These are phyloP conservation scores for Oeneis ivallda DNA, from an alignment of 2,888 invertebrate genomes.

Conservation along the genomic window DNA sequence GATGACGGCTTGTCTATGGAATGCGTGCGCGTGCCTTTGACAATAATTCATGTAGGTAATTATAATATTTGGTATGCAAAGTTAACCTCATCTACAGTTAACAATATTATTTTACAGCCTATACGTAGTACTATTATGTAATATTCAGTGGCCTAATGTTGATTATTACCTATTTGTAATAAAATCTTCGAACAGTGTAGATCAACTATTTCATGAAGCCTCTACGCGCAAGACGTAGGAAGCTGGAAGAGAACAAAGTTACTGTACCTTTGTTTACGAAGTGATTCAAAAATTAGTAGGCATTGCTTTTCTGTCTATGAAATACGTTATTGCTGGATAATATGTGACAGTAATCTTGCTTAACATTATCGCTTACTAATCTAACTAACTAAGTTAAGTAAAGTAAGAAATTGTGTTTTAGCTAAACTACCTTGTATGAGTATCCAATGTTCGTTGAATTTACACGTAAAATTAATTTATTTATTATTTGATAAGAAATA, in stretches of 20 bases:
- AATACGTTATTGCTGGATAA: not conserved
- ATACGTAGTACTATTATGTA: no score
- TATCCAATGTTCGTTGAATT: not conserved
- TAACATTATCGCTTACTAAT: not conserved
- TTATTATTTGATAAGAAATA: no score
- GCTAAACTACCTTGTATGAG: not conserved
- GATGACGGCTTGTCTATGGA: constrained; percentile 33
- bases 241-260: no score
- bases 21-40: constrained; percentile 32
- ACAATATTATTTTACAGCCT: not conserved
- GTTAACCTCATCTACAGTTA: constrained; percentile 9
- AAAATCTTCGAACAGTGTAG: no score
- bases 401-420: not conserved
- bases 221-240: no score
- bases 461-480: no score
- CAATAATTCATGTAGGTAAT: constrained; percentile 29
- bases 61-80: constrained; percentile 22
- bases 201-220: no score
- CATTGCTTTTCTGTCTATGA: not conserved
- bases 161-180: no score
- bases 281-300: not conserved
- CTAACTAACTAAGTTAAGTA: not conserved
- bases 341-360: not conserved
- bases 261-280: no score
- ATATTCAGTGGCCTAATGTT: no score